Conservation (phyloP, 2,113 vertebrate genomes). For the Tiliqua scincoides region DNA sequence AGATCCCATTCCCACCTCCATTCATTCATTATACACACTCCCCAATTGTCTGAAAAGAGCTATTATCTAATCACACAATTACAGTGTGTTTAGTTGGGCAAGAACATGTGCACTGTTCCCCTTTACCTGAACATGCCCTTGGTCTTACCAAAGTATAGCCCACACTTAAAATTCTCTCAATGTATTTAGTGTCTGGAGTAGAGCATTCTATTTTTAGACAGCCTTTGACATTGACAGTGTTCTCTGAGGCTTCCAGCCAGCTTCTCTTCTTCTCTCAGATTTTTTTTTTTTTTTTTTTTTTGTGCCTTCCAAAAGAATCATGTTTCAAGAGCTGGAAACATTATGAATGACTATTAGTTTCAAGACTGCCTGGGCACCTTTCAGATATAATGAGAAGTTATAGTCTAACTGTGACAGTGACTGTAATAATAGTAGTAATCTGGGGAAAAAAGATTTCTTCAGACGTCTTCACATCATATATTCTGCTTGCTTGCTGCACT, state of each 20-base stretch:
- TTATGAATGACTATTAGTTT: slow-evolving; percentile 18
- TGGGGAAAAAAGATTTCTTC: not conserved
- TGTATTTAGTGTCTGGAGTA: slow-evolving; percentile 3
- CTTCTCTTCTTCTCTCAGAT: not conserved
- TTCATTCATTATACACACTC: not conserved
- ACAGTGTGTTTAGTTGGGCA: not conserved
- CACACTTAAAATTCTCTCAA: not conserved
- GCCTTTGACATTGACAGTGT: not conserved
- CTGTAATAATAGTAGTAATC: slow-evolving; percentile 13
- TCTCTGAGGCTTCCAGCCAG: slow-evolving; percentile 10
- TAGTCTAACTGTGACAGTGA: slow-evolving; percentile 18
- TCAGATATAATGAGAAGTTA: slow-evolving; percentile 16
- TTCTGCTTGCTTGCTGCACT: not conserved
- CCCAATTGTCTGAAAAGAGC: not conserved
- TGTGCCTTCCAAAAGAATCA: slow-evolving; percentile 18
- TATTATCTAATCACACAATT: not conserved
- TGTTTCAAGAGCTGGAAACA: slow-evolving; percentile 10
- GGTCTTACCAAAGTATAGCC: not conserved
- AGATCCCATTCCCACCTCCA: not conserved
- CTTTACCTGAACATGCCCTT: slow-evolving; percentile 4
- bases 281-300: slow-evolving; percentile 1
- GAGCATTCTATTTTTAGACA: slow-evolving; percentile 35
- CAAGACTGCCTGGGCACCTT: not conserved
- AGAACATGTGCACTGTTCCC: slow-evolving; percentile 3
- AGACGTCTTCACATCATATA: not conserved